Percentiles rank a stretch among this genome's conserved stretches.
Evolutionary conservation across 37 sponge, comb jelly and placozoan species (phyloP).

Genomic region (Cladorhizidae sp.): DNA sequence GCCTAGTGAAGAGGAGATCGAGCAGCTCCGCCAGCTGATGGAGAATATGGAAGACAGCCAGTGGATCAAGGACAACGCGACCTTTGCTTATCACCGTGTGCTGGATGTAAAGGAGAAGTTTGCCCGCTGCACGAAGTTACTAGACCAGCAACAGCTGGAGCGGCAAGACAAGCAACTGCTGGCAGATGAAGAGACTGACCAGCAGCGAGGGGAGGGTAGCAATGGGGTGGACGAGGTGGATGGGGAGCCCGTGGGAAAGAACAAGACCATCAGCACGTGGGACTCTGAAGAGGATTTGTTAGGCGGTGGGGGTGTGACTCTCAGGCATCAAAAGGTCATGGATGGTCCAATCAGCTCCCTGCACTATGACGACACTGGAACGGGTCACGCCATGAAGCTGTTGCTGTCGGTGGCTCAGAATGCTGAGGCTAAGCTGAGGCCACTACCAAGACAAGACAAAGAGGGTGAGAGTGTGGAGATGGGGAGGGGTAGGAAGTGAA

Average conservation of each 20-base stretch:
- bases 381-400: conserved; percentile 7
- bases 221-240: not conserved
- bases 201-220: not conserved
- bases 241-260: not conserved
- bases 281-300: not conserved
- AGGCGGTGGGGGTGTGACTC: not conserved
- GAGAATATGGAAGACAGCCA: conserved; percentile 23
- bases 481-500: not conserved
- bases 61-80: conserved; percentile 52
- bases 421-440: not conserved
- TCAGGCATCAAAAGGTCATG: not conserved
- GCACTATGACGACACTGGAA: conserved; percentile 9
- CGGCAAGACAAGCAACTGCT: not conserved
- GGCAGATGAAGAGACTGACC: no score
- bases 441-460: not conserved
- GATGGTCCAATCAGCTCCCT: not conserved
- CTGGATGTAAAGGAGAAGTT: conserved; percentile 60
- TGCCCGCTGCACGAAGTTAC: conserved; percentile 9
- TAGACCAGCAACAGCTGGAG: conserved; percentile 13
- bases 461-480: not conserved
- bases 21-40: conserved; percentile 37
- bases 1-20: conserved; percentile 31
- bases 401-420: not conserved
- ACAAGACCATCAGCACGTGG: not conserved
- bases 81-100: conserved; percentile 68